Evolutionary conservation across 2,888 invertebrate genomes (phyloP).

Genomic region (Himalopsyche kuldschensis): DNA sequence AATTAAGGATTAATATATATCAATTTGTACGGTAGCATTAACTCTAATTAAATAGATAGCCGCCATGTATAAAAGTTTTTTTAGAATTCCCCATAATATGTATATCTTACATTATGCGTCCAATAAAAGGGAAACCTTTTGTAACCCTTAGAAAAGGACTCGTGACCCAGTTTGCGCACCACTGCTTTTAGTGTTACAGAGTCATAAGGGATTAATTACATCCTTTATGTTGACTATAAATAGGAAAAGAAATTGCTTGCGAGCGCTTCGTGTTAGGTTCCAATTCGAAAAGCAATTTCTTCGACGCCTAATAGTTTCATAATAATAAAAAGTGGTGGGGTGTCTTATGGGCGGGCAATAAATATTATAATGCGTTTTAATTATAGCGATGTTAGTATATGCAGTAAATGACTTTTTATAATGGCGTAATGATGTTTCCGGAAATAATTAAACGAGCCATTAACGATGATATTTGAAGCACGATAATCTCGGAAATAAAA

Average conservation of each 20-base stretch:
- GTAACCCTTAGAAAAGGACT: background rate
- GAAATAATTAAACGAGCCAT: too few relatives aligned
- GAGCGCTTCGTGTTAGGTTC: background rate
- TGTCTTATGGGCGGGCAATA: background rate
- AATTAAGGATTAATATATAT: too few relatives aligned
- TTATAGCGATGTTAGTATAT: background rate
- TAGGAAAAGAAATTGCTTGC: background rate
- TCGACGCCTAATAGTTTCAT: background rate
- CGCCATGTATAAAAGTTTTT: background rate
- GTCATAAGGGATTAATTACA: background rate
- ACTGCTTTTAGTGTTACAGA: background rate
- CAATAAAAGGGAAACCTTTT: background rate
- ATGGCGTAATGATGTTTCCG: background rate
- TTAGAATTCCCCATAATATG: background rate
- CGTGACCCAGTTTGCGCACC: background rate
- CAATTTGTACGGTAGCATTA: too few relatives aligned
- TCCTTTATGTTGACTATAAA: background rate
- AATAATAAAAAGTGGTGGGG: background rate
- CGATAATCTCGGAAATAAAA: too few relatives aligned
- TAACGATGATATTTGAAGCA: too few relatives aligned
- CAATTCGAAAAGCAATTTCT: background rate
- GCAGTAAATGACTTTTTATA: background rate
- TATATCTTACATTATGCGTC: background rate
- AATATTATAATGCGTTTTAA: background rate
- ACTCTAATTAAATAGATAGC: too few relatives aligned